phyloP scores from a whole-genome alignment of 2,113 vertebrate species.

The Burhinus bistriatus region DNA sequence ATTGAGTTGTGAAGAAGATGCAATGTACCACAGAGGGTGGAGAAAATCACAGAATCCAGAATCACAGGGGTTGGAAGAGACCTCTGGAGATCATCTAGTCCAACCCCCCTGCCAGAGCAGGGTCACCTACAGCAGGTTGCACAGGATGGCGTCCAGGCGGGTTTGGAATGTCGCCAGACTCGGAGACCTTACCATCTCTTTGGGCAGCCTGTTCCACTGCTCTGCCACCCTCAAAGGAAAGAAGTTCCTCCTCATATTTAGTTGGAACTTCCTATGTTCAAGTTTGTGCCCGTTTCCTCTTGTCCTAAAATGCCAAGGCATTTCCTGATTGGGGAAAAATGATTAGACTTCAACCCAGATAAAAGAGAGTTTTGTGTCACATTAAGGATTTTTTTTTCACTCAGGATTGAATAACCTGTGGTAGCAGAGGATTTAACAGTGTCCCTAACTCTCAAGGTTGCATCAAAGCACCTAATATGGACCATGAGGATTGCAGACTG shows the following conservation, averaged over 20 bases:
- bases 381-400: not conserved
- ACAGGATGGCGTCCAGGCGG: too few relatives aligned
- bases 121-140: too few relatives aligned
- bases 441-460: not conserved
- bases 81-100: too few relatives aligned
- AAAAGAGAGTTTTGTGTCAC: not conserved
- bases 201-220: too few relatives aligned
- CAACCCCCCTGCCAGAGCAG: too few relatives aligned
- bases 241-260: too few relatives aligned
- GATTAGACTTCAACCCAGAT: not conserved
- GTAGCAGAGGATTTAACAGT: not conserved
- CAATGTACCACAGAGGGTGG: not conserved
- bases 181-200: too few relatives aligned
- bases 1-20: not conserved
- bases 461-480: not conserved
- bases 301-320: not conserved
- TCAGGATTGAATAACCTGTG: not conserved
- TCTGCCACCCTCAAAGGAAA: too few relatives aligned
- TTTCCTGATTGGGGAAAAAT: not conserved
- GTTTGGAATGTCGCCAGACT: too few relatives aligned
- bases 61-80: too few relatives aligned
- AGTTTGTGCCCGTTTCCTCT: too few relatives aligned
- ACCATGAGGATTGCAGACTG: not conserved
- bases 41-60: not conserved
- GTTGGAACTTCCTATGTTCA: too few relatives aligned